Conservation (phyloP, 2,797 vertebrate genomes). For the Sardinella longiceps region DNA sequence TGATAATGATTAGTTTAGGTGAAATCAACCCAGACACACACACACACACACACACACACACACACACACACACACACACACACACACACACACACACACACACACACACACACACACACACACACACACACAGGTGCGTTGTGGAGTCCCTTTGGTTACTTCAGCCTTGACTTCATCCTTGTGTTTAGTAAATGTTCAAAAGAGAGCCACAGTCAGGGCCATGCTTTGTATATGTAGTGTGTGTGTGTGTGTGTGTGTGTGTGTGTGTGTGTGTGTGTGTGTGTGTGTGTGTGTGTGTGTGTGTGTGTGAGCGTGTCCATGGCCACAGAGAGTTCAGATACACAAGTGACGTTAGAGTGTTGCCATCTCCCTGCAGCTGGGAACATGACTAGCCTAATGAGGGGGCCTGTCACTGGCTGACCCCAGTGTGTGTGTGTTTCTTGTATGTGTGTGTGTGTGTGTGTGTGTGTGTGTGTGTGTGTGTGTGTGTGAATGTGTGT, state of each 20-base stretch:
- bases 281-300: slow-evolving; percentile 3
- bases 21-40: too few species aligned
- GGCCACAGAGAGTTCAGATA: background rate
- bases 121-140: background rate
- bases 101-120: too few species aligned
- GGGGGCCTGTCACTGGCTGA: background rate
- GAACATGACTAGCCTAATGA: background rate
- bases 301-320: background rate
- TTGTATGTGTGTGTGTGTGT: too few species aligned
- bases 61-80: too few species aligned
- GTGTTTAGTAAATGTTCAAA: background rate
- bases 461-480: background rate
- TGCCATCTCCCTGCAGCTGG: background rate
- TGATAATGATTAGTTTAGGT: too few species aligned
- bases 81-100: too few species aligned
- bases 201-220: too few species aligned
- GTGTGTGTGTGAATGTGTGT: slow-evolving; percentile 6
- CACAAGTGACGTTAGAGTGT: background rate
- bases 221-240: too few species aligned
- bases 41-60: too few species aligned
- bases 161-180: background rate
- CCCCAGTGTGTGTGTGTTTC: background rate
- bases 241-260: slow-evolving; percentile 5
- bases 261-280: slow-evolving; percentile 10
- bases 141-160: background rate